Conservation (phyloP, 1,140 invertebrate genomes). For the Chironomus striatipennis region DNA sequence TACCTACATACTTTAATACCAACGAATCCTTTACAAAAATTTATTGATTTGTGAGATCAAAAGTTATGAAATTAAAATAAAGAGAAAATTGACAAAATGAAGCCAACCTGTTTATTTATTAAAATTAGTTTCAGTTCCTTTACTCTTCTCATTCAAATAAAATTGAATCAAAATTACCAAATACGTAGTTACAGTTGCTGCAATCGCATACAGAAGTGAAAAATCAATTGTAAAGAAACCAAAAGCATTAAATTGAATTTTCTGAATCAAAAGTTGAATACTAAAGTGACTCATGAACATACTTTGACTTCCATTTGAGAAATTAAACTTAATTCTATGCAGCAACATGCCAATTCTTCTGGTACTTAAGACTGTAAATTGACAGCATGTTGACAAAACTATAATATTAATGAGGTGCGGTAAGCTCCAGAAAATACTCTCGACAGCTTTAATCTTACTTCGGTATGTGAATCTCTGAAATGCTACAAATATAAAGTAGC, state of each 20-base stretch:
- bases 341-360: neutral
- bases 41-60: too few relatives aligned
- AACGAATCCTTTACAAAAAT: too few relatives aligned
- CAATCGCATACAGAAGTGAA: neutral
- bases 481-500: conserved; percentile 9
- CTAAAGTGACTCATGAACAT: neutral
- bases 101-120: neutral
- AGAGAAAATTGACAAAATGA: too few relatives aligned
- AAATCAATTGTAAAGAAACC: conserved; percentile 15
- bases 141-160: neutral
- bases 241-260: neutral
- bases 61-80: too few relatives aligned
- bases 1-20: too few relatives aligned
- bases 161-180: conserved; percentile 2
- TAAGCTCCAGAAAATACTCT: neutral
- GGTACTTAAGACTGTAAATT: neutral
- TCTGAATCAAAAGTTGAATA: neutral
- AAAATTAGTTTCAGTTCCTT: neutral
- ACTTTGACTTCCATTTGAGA: neutral
- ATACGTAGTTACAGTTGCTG: neutral
- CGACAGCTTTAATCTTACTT: neutral
- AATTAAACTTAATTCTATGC: neutral
- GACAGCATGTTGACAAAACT: neutral
- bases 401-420: neutral
- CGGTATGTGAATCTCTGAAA: neutral